Conservation (phyloP, 2,888 invertebrate genomes). For the Zelleria hepariella region DNA sequence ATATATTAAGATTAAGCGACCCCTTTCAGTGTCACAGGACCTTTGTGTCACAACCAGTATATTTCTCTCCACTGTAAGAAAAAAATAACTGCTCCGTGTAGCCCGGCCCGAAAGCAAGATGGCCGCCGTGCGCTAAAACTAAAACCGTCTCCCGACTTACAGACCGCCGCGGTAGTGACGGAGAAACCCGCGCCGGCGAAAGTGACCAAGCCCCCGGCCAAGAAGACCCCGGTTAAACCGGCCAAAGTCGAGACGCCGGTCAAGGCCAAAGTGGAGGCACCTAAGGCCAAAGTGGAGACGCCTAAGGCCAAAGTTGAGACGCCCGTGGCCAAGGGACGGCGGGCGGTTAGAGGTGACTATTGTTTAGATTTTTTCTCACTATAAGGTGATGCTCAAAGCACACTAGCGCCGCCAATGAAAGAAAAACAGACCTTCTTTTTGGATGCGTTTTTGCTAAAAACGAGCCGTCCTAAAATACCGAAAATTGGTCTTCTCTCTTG, state of each 20-base stretch:
- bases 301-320: constrained; percentile 25
- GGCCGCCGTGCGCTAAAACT: neutral
- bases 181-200: constrained; percentile 37
- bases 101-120: neutral
- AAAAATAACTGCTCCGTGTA: no score
- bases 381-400: no score
- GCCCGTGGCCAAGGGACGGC: constrained; percentile 36
- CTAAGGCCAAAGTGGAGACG: constrained; percentile 20
- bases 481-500: no score
- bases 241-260: constrained; percentile 18
- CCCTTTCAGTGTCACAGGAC: no score
- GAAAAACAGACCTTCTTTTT: no score
- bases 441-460: no score
- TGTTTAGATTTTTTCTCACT: neutral
- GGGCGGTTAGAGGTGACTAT: constrained; percentile 29
- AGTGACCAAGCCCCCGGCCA: constrained; percentile 22
- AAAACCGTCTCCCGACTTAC: no score
- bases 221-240: constrained; percentile 25
- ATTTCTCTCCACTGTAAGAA: no score
- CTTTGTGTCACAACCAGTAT: no score
- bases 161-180: constrained; percentile 58
- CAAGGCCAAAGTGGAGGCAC: constrained; percentile 14
- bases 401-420: no score
- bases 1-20: no score
- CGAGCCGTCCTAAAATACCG: no score